phyloP scores from a whole-genome alignment of 2,113 vertebrate genomes.

The Clarias batrachus region DNA sequence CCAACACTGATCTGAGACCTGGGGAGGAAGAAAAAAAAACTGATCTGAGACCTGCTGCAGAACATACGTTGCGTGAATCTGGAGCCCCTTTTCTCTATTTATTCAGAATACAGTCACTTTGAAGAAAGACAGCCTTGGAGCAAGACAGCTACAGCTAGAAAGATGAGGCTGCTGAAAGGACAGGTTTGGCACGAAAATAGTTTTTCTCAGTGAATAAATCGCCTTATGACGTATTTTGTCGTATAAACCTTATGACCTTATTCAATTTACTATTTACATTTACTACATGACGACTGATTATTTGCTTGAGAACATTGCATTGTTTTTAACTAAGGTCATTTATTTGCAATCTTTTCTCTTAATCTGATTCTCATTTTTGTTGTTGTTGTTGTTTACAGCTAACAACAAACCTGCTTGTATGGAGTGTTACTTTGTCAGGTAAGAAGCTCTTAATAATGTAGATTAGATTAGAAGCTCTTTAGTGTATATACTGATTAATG shows the following conservation, averaged over 20 bases:
- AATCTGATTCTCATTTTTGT: not conserved
- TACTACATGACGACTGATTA: not conserved
- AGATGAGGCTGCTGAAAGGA: constrained; percentile 35
- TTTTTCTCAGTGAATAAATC: not conserved
- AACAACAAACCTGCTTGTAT: constrained; percentile 19
- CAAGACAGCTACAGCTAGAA: not conserved
- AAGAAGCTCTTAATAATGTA: constrained; percentile 22
- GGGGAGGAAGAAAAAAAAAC: not conserved
- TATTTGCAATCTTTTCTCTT: not conserved
- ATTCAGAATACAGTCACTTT: not conserved
- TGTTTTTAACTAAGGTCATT: not conserved
- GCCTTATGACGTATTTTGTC: not conserved
- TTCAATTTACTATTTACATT: not conserved
- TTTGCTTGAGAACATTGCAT: not conserved
- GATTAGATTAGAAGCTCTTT: not conserved
- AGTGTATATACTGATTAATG: not conserved
- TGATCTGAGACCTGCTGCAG: not conserved
- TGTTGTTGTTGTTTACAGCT: too few species aligned
- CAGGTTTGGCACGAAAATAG: constrained; percentile 16
- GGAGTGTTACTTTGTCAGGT: constrained; percentile 39
- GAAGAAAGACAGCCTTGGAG: not conserved
- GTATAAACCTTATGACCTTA: not conserved
- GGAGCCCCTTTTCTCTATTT: not conserved
- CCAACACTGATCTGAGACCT: constrained; percentile 2
- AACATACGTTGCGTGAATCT: constrained; percentile 7